Evolutionary conservation across 2,888 invertebrate species (phyloP), one percentile per base, ranked within the genome.

Genomic region (Oxyteleia sp.): DNA sequence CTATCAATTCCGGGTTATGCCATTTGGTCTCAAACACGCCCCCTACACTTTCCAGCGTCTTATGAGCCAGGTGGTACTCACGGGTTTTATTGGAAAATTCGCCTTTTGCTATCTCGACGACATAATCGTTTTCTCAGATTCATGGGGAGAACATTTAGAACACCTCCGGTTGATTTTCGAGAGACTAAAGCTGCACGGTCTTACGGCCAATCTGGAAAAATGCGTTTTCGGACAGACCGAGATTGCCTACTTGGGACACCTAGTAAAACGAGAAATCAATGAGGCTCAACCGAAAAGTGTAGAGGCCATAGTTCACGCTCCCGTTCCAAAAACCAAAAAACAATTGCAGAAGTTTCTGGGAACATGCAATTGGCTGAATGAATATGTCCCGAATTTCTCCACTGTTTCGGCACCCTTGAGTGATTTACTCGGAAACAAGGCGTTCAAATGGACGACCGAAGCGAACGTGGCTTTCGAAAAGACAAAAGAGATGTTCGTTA

Each of bases 161-260:
- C 86, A 87, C 35, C 69, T 87, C 4, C 47, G 55, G 2, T 8
- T 68, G n/a, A 71, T 88, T 0, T 49, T 88, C 4, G 87, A 88
- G 20, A 41, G 87, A 2, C 61, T 87, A 0, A 53, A 51, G 8
- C 59, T 74, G 3, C 84, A 86, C 49, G 78, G 35, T 8, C 68
- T 81, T n/a, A n/a, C n/a, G n/a, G n/a, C n/a, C n/a, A n/a, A n/a
- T n/a, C n/a, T n/a, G n/a, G n/a, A n/a, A n/a, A n/a, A n/a, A n/a
- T n/a, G n/a, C n/a, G n/a, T n/a, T n/a, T n/a, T n/a, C n/a, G n/a
- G n/a, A n/a, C n/a, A 59, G 10, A 78, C 41, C 5, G 45, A 76
- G 43, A 32, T 90, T 4, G 74, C 74, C 13, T 87, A 86, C 64
- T 20, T 90, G 15, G 90, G 90, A 35, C 84, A 88, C 71, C 68